A percentile compares a stretch with the other conserved stretches of the same genome.
Conservation (phyloP, 2,888 invertebrate species). For the Dorcus hopei region DNA sequence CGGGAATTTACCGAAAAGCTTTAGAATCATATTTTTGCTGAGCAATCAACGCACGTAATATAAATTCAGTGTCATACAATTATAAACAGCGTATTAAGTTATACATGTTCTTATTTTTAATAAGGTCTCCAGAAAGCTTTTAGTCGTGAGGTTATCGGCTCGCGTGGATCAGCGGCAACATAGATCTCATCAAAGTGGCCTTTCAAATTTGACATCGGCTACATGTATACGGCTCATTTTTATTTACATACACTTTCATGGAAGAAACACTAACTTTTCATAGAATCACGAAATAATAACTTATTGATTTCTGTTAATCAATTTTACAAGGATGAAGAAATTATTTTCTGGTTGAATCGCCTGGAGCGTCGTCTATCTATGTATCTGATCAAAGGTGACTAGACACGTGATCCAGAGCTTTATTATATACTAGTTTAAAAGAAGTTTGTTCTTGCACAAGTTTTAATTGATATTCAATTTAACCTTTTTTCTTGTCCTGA, state of each 20-base stretch:
- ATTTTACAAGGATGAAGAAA: background rate
- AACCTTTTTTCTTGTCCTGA: too few relatives aligned
- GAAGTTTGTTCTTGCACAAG: too few relatives aligned
- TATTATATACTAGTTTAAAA: too few relatives aligned
- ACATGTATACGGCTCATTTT: slow-evolving; percentile 45
- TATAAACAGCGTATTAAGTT: background rate
- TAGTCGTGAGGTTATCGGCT: slow-evolving; percentile 45
- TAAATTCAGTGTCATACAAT: background rate
- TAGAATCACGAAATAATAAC: slow-evolving; percentile 21
- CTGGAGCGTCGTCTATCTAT: too few relatives aligned
- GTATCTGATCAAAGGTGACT: too few relatives aligned
- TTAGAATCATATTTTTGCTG: background rate
- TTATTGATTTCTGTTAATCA: slow-evolving; percentile 17
- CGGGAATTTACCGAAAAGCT: too few relatives aligned
- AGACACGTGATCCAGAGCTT: too few relatives aligned
- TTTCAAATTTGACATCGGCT: slow-evolving; percentile 50
- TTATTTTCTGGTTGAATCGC: too few relatives aligned
- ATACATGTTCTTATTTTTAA: slow-evolving; percentile 32
- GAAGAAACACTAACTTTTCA: slow-evolving; percentile 20
- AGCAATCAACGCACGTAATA: background rate
- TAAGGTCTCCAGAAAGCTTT: slow-evolving; percentile 45
- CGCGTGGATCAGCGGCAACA: slow-evolving; percentile 45
- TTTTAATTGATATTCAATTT: too few relatives aligned
- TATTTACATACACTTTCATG: slow-evolving; percentile 39
- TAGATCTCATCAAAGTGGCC: slow-evolving; percentile 49